These are phyloP conservation scores for Vidua chalybeata DNA, from an alignment of 2,113 vertebrate species.

Conservation along the genomic window DNA sequence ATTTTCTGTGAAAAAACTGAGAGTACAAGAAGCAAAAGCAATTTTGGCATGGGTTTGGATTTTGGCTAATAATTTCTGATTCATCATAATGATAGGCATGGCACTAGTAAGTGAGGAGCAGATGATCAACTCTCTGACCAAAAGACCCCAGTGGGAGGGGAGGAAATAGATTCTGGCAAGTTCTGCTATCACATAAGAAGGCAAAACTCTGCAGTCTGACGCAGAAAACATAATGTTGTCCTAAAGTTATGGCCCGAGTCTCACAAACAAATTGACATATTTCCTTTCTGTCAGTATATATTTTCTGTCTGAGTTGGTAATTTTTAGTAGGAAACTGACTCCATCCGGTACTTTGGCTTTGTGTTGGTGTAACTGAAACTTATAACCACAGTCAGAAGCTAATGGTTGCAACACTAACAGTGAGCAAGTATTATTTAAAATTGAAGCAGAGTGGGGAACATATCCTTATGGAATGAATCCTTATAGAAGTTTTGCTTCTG, in stretches of 20 bases:
- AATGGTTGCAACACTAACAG: background rate
- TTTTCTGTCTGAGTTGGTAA: background rate
- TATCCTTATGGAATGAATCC: background rate
- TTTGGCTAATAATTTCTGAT: background rate
- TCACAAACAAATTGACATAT: background rate
- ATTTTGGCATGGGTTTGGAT: background rate
- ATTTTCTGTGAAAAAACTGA: background rate
- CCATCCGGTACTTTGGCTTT: background rate
- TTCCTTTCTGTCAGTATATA: background rate
- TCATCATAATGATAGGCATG: background rate
- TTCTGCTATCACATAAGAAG: background rate
- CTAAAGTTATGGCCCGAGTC: background rate
- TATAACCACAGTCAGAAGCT: background rate
- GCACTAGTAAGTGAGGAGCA: background rate
- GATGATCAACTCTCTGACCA: background rate
- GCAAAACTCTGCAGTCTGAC: background rate
- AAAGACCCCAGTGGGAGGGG: accelerated
- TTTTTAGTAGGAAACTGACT: background rate
- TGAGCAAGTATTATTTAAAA: background rate
- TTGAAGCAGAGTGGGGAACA: background rate
- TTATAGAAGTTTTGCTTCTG: background rate
- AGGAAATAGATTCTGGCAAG: background rate
- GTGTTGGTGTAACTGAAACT: background rate
- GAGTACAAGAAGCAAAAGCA: background rate
- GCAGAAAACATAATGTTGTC: background rate